Evolutionary conservation across 2,888 invertebrate species (phyloP), one percentile per base, ranked within the genome.

Genomic region (Nomada hirtipes): DNA sequence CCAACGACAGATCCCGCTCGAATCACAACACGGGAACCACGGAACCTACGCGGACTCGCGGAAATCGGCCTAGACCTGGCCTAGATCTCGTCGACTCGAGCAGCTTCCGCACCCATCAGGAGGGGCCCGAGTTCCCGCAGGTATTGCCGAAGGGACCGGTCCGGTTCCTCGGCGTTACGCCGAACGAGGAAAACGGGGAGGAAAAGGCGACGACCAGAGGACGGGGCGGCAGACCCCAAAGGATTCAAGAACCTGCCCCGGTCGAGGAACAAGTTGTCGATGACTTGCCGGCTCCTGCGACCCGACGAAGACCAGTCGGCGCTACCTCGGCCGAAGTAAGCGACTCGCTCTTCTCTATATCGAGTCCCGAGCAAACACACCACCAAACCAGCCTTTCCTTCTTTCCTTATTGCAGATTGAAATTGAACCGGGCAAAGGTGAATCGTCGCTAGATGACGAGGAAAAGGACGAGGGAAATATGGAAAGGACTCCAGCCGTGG

Each of bases 21-120:
- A 94, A 92, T 76, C 93, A 93, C 84, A 93, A 92, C 65, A 91
- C 93, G 2, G 93, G 92, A 29, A 92, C 93, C 3, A 93, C 94
- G 2, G 93, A 93, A 71, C 86, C 92, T 0, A 90, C 89, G 0
- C 89, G 93, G n/a, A 88, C 87, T 0, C 91, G 93, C 11, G 92
- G 91, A 20, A 93, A 92, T 36, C 91, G 93, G 3, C 93, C 91
- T 86, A 95, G 97, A 26, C 97, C 97, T 61, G 97, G 97, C 89
- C 95, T 97, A 72, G 97, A 97, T 91, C 94, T 97, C 64, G 97
- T 98, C 0, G 98, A 98, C 91, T 96, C 97, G 87, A 97, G 96
- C 86, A 97, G 97, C 88, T 98, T 98, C 94, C 97, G 97, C 89
- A 97, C 97, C 0, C 95, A 97, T 89, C 87, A 91, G 79, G 93